phyloP scores from a whole-genome alignment of 2,888 invertebrate species.

The Andrena marginata region DNA sequence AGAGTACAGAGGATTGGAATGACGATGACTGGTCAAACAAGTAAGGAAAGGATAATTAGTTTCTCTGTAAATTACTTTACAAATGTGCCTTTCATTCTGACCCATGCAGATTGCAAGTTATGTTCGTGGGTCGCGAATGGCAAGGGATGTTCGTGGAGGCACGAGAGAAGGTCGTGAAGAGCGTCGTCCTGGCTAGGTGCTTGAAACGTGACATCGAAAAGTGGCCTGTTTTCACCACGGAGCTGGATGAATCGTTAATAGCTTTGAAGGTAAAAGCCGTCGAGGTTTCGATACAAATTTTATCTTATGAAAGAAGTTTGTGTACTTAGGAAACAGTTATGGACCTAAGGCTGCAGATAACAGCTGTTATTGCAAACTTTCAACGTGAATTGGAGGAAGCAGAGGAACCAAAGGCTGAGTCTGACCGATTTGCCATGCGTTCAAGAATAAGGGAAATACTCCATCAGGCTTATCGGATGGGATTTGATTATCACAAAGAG shows the following conservation, averaged over 20 bases:
- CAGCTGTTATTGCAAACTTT: constrained; percentile 87
- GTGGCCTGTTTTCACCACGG: constrained; percentile 86
- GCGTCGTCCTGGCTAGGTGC: constrained; percentile 93
- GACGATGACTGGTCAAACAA: constrained; percentile 73
- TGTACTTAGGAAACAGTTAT: constrained; percentile 86
- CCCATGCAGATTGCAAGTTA: constrained; percentile 86
- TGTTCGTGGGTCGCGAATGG: constrained; percentile 91
- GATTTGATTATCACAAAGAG: constrained; percentile 94
- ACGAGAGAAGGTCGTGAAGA: constrained; percentile 92
- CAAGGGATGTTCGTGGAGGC: constrained; percentile 92
- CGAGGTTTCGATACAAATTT: constrained; percentile 24
- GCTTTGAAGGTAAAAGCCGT: constrained; percentile 86
- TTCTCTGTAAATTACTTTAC: constrained; percentile 16
- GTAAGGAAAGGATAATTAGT: constrained; percentile 60
- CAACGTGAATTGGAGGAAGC: constrained; percentile 86
- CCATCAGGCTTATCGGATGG: constrained; percentile 95
- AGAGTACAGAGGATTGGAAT: constrained; percentile 69
- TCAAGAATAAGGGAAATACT: constrained; percentile 91
- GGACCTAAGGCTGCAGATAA: constrained; percentile 87
- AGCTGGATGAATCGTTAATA: constrained; percentile 88
- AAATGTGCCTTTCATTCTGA: constrained; percentile 49
- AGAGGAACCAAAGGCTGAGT: constrained; percentile 86
- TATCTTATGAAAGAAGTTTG: constrained; percentile 32
- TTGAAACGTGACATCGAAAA: constrained; percentile 89
- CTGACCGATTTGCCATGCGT: constrained; percentile 87